A percentile compares a stretch with the other conserved stretches of the same genome.
phyloP scores from a whole-genome alignment of 92 coral and sea anemone genomes.

The Umimayanthus kanabou region DNA sequence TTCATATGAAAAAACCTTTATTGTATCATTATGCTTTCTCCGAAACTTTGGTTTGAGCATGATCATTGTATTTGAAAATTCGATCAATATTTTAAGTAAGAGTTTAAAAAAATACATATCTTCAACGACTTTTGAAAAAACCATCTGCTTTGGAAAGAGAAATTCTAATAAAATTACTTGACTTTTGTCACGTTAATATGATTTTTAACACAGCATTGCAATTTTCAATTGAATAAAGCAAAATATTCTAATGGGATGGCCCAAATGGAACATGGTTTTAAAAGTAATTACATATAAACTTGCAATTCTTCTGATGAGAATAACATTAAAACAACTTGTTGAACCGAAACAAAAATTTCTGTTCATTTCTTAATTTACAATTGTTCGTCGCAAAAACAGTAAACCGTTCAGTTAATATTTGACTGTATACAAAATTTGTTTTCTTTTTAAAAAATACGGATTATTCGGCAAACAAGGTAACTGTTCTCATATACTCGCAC shows the following conservation, averaged over 20 bases:
- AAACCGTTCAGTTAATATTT: not conserved
- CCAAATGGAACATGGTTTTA: not conserved
- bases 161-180: too few relatives aligned
- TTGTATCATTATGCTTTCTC: too few relatives aligned
- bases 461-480: not conserved
- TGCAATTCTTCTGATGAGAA: not conserved
- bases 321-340: not conserved
- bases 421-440: not conserved
- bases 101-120: too few relatives aligned
- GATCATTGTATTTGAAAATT: too few relatives aligned
- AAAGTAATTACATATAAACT: not conserved
- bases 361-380: too few relatives aligned
- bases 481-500: not conserved
- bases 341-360: too few relatives aligned
- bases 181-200: not conserved
- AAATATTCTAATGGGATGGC: not conserved
- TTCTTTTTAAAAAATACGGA: too few relatives aligned
- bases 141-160: not conserved
- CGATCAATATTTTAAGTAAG: too few relatives aligned
- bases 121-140: too few relatives aligned
- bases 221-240: not conserved
- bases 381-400: not conserved
- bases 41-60: too few relatives aligned
- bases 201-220: not conserved
- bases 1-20: too few relatives aligned